These are phyloP conservation scores for Macrochelys suwanniensis DNA, from an alignment of 2,797 vertebrate genomes.

Conservation along the genomic window DNA sequence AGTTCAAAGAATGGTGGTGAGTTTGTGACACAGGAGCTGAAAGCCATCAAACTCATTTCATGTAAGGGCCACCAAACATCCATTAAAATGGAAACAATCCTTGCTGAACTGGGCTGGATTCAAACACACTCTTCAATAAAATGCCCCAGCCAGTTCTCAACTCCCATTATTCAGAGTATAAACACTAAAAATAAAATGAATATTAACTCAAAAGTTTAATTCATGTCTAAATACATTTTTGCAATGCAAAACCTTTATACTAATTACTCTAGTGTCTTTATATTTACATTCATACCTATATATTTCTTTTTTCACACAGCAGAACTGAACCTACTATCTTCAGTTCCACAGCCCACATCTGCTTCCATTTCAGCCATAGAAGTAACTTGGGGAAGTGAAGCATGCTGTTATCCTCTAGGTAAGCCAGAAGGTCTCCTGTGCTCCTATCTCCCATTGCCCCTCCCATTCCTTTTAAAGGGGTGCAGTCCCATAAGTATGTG, in stretches of 20 bases:
- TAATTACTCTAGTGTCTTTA: neutral
- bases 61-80: neutral
- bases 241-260: neutral
- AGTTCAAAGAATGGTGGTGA: neutral
- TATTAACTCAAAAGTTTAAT: neutral
- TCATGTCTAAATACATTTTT: neutral
- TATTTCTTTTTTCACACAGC: neutral
- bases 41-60: neutral
- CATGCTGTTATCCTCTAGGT: rapidly evolving
- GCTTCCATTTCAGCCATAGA: neutral
- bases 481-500: neutral
- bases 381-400: neutral
- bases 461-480: neutral
- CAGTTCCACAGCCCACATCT: neutral
- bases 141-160: neutral
- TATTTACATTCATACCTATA: neutral
- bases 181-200: neutral
- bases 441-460: neutral
- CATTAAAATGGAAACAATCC: neutral
- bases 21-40: neutral
- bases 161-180: neutral
- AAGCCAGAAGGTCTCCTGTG: rapidly evolving
- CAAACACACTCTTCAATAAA: neutral
- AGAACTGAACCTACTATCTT: neutral
- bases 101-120: neutral